Evolutionary conservation across 2,797 vertebrate species (phyloP).

Genomic region (Nasua narica): DNA sequence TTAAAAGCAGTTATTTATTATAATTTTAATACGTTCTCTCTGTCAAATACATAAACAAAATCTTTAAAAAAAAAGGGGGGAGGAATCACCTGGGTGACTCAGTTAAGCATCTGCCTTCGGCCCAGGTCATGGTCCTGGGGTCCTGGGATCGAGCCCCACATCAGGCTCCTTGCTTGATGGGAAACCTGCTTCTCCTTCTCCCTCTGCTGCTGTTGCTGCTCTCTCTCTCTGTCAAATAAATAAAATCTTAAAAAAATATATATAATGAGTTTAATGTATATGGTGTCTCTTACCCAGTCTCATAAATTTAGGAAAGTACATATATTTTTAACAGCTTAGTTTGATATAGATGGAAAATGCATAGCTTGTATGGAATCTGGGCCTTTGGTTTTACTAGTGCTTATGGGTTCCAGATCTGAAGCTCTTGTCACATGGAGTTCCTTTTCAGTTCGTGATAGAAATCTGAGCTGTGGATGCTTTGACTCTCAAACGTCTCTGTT

Average conservation of each 20-base stretch:
- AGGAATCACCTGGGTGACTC: too few relatives aligned
- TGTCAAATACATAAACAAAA: too few relatives aligned
- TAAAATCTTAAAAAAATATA: not conserved
- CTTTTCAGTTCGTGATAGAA: not conserved
- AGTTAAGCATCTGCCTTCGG: too few relatives aligned
- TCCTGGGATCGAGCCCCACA: too few relatives aligned
- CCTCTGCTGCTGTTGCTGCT: too few relatives aligned
- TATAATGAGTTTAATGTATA: conserved; percentile 63
- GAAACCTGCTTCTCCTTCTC: too few relatives aligned
- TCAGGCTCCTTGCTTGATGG: too few relatives aligned
- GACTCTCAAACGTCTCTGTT: not conserved
- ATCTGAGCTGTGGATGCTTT: conserved; percentile 8
- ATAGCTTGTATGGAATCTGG: not conserved
- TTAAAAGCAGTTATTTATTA: conserved; percentile 69
- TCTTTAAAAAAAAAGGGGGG: too few relatives aligned
- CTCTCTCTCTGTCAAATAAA: too few relatives aligned
- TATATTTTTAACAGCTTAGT: not conserved
- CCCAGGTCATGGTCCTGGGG: too few relatives aligned
- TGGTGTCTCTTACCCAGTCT: not conserved
- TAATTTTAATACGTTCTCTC: conserved; percentile 68
- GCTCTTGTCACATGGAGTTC: not conserved
- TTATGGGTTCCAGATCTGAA: conserved; percentile 21
- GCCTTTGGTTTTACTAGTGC: not conserved
- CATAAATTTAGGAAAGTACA: not conserved
- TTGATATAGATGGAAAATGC: conserved; percentile 31